Base-by-base conservation (phyloP, 2,113 vertebrate species). In the Todiramphus chloris region DNA sequence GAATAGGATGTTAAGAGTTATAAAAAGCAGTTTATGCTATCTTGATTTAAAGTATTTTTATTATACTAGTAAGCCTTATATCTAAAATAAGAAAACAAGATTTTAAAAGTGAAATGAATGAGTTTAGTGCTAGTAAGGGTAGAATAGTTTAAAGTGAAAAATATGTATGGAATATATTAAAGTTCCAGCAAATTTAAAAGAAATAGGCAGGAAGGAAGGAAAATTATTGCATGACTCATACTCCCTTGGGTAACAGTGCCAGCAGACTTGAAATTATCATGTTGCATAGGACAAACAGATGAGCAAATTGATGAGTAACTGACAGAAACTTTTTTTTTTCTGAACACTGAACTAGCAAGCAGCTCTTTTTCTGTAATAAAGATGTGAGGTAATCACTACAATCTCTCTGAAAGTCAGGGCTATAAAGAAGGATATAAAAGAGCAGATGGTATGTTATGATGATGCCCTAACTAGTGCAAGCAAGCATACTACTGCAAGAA, bases 231-330 rank as follows among this genome's bases (percentile, higher is more conserved):
- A 95, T 96, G 96, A 97, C 89, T 97, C 96, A 97, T 94, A 93
- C 92, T 97, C 96, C 95, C 95, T 91, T 83, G 96, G 94, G 96
- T 95, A 92, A 94, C 90, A 96, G 96, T 96, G 95, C 96, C 96
- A 97, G 95, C 96, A 96, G 95, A 96, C 94, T 96, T 87, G 89
- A 93, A 96, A 95, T 97, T 91, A 96, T 96, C 81, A 44, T 92
- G 66, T 93, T 96, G 88, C 86, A 96, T 82, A 96, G 96, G 96
- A 97, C 96, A 97, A 97, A 97, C 95, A 96, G 96, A 97, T 97
- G 96, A 96, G 95, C 92, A 94, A 95, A 97, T 94, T 96, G 96
- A 97, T 96, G 96, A 97, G 95, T 97, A 97, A 97, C 94, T 96
- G 94, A 94, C 81, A 94, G 95, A 95, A 95, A 48, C 75, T 78